Evolutionary conservation across 2,888 invertebrate genomes (phyloP).

Genomic region (Drosophila mimica): DNA sequence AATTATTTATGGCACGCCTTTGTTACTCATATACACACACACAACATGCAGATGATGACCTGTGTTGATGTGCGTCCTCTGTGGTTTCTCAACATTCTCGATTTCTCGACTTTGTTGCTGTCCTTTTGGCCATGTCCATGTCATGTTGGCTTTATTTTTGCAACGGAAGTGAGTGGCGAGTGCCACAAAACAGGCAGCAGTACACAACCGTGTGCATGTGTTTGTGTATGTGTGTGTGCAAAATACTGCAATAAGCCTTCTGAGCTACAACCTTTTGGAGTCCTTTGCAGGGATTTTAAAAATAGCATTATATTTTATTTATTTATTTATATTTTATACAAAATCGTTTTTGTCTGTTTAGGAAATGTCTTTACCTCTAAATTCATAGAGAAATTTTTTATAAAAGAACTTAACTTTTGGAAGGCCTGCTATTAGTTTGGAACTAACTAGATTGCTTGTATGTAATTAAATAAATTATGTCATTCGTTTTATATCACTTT

Average conservation of each 20-base stretch:
- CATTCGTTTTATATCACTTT: constrained; percentile 5
- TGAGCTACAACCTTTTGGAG: neutral
- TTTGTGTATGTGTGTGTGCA: too few species aligned
- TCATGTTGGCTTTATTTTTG: constrained; percentile 60
- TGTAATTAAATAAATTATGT: constrained; percentile 11
- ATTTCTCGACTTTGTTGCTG: constrained; percentile 32
- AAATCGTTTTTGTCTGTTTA: neutral
- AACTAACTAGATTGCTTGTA: neutral
- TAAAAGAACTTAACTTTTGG: neutral
- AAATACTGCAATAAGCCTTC: constrained; percentile 17
- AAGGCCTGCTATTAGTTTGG: neutral
- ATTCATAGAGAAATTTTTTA: neutral
- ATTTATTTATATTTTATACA: neutral
- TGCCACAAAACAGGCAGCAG: constrained; percentile 45
- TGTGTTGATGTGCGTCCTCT: constrained; percentile 66
- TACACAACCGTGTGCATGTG: constrained; percentile 28
- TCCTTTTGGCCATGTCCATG: constrained; percentile 48
- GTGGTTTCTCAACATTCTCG: constrained; percentile 53
- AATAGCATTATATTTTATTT: neutral
- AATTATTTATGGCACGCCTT: constrained; percentile 73
- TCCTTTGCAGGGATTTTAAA: neutral
- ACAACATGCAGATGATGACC: constrained; percentile 27
- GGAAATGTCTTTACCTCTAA: neutral
- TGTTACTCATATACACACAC: constrained; percentile 33
- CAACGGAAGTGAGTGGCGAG: constrained; percentile 63